Evolutionary conservation across 2,797 vertebrate species (phyloP).

Genomic region (Pampus argenteus): DNA sequence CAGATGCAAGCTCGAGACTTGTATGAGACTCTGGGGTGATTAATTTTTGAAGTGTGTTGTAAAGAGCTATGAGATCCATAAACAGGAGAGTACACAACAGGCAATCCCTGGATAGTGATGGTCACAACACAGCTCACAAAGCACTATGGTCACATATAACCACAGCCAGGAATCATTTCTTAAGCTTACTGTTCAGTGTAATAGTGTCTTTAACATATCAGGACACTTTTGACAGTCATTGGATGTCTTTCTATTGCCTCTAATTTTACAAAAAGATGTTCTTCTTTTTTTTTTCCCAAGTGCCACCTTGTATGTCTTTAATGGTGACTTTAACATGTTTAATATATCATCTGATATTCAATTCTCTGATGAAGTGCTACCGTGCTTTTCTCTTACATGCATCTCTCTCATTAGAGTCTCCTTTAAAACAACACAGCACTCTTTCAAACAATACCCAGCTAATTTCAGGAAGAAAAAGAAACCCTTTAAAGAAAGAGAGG

Average conservation of each 20-base stretch:
- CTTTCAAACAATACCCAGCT: conserved; percentile 64
- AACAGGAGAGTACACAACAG: conserved; percentile 77
- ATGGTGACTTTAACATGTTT: conserved; percentile 1
- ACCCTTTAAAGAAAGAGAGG: conserved; percentile 55
- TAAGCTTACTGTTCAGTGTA: conserved; percentile 49
- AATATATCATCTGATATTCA: conserved; percentile 24
- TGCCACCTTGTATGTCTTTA: conserved; percentile 8
- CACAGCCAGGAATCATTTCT: conserved; percentile 33
- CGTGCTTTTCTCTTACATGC: conserved; percentile 11
- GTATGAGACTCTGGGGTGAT: conserved; percentile 80
- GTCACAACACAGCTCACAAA: conserved; percentile 68
- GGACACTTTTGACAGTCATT: conserved; percentile 32
- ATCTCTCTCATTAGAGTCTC: conserved; percentile 34
- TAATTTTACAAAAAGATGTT: conserved; percentile 10
- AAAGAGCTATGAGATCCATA: conserved; percentile 83
- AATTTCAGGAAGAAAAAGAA: conserved; percentile 70
- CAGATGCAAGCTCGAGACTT: conserved; percentile 70
- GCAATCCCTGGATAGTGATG: conserved; percentile 64
- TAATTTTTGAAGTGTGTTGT: conserved; percentile 83
- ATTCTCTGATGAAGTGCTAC: conserved; percentile 22
- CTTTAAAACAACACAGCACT: conserved; percentile 57
- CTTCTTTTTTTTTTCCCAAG: neutral
- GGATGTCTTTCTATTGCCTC: conserved; percentile 12
- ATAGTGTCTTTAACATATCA: conserved; percentile 46
- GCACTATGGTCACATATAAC: conserved; percentile 62